Conservation (phyloP, 2,113 vertebrate species). For the Tetraodon nigroviridis region DNA sequence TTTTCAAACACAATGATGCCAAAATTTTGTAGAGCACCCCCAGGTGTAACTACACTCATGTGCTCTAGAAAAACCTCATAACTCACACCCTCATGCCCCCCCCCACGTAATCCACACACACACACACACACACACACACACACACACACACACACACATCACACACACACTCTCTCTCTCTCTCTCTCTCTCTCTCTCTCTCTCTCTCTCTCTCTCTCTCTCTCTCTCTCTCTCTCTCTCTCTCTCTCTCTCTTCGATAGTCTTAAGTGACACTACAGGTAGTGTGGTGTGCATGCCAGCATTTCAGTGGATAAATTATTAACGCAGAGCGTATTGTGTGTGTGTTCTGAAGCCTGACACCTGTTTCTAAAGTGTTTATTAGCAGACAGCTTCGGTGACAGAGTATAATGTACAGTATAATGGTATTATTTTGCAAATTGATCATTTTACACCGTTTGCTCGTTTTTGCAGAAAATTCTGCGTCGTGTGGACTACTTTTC, state of each 20-base stretch:
- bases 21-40: too few relatives aligned
- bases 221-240: too few relatives aligned
- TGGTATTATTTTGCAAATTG: background rate
- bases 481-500: too few relatives aligned
- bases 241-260: conserved; percentile 18
- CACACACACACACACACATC: too few relatives aligned
- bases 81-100: background rate
- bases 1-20: too few relatives aligned
- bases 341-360: conserved; percentile 65
- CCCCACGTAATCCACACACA: background rate
- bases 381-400: conserved; percentile 25
- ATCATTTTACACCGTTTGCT: too few relatives aligned
- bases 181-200: too few relatives aligned
- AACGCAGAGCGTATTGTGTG: conserved; percentile 35
- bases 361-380: conserved; percentile 64
- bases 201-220: too few relatives aligned
- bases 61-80: background rate
- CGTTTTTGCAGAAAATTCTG: too few relatives aligned
- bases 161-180: too few relatives aligned
- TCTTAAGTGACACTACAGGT: conserved; percentile 45
- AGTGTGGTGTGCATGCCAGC: conserved; percentile 59
- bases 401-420: conserved; percentile 5
- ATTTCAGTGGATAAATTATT: conserved; percentile 64
- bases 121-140: background rate
- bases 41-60: background rate